Conservation (phyloP, 2,888 invertebrate species). For the Caenorhabditis wallacei region DNA sequence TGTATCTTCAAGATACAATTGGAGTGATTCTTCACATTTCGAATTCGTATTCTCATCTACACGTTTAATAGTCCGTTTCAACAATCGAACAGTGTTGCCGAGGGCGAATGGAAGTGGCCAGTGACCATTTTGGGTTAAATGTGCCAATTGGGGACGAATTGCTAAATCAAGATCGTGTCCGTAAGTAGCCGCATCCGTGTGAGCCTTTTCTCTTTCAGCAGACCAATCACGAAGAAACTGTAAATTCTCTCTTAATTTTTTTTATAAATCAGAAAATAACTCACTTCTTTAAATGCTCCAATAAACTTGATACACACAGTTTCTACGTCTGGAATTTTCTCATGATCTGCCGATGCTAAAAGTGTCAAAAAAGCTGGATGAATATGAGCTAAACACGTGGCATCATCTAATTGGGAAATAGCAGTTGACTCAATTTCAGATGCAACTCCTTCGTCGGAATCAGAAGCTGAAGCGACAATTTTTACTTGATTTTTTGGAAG, state of each 20-base stretch:
- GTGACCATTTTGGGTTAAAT: slow-evolving; percentile 71
- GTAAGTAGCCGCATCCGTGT: slow-evolving; percentile 22
- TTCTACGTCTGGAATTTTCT: slow-evolving; percentile 70
- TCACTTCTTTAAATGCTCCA: slow-evolving; percentile 64
- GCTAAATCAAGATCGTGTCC: slow-evolving; percentile 67
- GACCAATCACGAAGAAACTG: slow-evolving; percentile 66
- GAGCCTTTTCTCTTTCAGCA: slow-evolving; percentile 23
- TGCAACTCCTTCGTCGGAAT: slow-evolving; percentile 54
- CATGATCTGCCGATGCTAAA: slow-evolving; percentile 67
- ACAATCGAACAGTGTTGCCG: slow-evolving; percentile 77
- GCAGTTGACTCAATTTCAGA: slow-evolving; percentile 45
- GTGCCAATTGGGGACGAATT: slow-evolving; percentile 74
- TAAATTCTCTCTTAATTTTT: too few relatives aligned
- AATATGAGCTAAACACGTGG: slow-evolving; percentile 54
- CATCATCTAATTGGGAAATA: slow-evolving; percentile 53
- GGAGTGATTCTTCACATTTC: slow-evolving; percentile 15
- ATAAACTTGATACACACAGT: slow-evolving; percentile 76
- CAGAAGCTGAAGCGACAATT: slow-evolving; percentile 27
- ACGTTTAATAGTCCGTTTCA: slow-evolving; percentile 73
- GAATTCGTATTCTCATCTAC: slow-evolving; percentile 40
- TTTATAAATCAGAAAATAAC: neutral
- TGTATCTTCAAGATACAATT: slow-evolving; percentile 67
- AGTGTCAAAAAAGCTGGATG: slow-evolving; percentile 74
- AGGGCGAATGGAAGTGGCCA: slow-evolving; percentile 79
- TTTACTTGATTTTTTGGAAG: slow-evolving; percentile 48